phyloP scores from a whole-genome alignment of 2,888 invertebrate species.

The Ichneumoninae sp. region DNA sequence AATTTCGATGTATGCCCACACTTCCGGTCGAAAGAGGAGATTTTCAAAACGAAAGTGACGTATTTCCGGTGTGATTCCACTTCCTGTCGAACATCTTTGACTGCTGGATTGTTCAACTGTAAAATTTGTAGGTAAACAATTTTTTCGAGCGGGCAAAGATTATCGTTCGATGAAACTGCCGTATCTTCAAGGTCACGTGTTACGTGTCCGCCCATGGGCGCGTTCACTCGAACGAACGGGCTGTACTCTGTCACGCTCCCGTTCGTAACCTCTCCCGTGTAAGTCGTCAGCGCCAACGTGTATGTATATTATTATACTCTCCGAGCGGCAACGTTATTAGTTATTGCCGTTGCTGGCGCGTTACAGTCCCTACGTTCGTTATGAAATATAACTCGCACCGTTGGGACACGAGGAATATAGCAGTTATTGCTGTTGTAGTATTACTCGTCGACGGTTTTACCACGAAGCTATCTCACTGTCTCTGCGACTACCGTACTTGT shows the following conservation, averaged over 20 bases:
- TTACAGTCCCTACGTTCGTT: slow-evolving; percentile 55
- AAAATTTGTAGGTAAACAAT: background rate
- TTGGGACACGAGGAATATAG: background rate
- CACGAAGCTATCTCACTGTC: slow-evolving; percentile 40
- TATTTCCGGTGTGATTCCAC: background rate
- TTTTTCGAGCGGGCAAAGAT: background rate
- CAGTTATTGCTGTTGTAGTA: slow-evolving; percentile 28
- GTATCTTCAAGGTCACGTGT: slow-evolving; percentile 62
- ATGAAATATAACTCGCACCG: slow-evolving; percentile 38
- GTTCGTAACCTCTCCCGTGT: slow-evolving; percentile 50
- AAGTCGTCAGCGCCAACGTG: slow-evolving; percentile 42
- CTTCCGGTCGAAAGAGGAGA: too few species aligned
- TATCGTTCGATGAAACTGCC: slow-evolving; percentile 53
- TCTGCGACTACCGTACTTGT: slow-evolving; percentile 13
- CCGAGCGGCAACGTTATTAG: slow-evolving; percentile 56
- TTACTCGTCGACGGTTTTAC: slow-evolving; percentile 61
- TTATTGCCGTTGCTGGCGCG: slow-evolving; percentile 49
- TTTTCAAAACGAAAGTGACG: too few species aligned
- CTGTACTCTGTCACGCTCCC: slow-evolving; percentile 58
- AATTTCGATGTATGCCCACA: too few species aligned
- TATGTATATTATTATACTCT: slow-evolving; percentile 16
- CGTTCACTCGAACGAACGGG: slow-evolving; percentile 30
- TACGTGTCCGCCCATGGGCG: slow-evolving; percentile 26
- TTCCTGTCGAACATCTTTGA: background rate
- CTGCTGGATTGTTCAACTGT: background rate